A percentile compares a stretch with the other conserved stretches of the same genome.
These are phyloP conservation scores for Lepus europaeus DNA, from an alignment of 2,113 vertebrate genomes.

Conservation along the genomic window DNA sequence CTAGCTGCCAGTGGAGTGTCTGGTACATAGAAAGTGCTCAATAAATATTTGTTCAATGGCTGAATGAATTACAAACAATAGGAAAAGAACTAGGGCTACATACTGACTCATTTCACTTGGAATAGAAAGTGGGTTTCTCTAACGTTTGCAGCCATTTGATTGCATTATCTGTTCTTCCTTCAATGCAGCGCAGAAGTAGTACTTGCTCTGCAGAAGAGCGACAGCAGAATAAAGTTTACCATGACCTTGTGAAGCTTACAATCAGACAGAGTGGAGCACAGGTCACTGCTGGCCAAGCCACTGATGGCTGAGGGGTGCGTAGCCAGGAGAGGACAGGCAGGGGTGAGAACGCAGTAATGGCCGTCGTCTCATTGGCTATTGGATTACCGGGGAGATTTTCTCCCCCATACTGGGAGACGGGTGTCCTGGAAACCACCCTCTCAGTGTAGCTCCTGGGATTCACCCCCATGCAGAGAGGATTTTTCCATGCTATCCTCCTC, in stretches of 20 bases:
- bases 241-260: neutral
- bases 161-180: neutral
- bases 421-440: constrained; percentile 23
- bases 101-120: constrained; percentile 15
- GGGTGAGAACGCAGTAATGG: neutral
- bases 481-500: constrained; percentile 51
- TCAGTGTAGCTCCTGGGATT: constrained; percentile 44
- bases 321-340: neutral
- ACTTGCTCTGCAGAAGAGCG: neutral
- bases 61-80: constrained; percentile 18
- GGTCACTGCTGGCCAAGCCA: neutral
- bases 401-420: neutral
- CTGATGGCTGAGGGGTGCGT: neutral
- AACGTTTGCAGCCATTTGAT: neutral
- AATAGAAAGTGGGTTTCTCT: constrained; percentile 6
- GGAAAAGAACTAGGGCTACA: neutral
- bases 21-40: neutral
- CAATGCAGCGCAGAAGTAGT: neutral
- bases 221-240: neutral
- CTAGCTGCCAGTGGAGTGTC: neutral
- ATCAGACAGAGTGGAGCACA: neutral
- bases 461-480: constrained; percentile 49
- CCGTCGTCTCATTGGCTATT: neutral
- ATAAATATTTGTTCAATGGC: constrained; percentile 8
- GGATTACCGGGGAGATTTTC: neutral